Evolutionary conservation across 1,140 invertebrate species (phyloP), one percentile per base, ranked within the genome.

Genomic region (Latrodectus geometricus): DNA sequence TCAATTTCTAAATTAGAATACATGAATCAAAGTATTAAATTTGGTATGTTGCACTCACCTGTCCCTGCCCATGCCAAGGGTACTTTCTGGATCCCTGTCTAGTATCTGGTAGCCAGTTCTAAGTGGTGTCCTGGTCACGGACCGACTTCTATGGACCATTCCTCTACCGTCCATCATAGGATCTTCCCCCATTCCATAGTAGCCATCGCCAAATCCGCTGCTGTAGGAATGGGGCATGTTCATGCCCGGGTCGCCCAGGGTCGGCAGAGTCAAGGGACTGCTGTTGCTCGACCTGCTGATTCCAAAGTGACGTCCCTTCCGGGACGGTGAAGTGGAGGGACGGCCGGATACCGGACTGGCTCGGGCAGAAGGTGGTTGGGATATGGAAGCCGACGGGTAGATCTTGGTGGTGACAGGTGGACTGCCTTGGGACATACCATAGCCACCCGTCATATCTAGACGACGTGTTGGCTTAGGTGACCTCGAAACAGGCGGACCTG

Each of bases 91-190:
- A 78, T 91, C 91, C 52, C 95, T 92, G 90, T 96, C 95, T 87
- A 96, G 91, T 69, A 95, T 95, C 89, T 95, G 95, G 91, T 96
- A 96, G 48, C 89, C 89, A 48, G 69, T 52, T 54, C 73, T 50
- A n/a, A 23, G 68, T 9, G 88, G 14, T 15, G 79, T 75, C 48
- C 72, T 74, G 11, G 80, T 85, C 9, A 74, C 77, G 9, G 86
- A 72, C 7, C 75, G 68, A 35, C 78, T 93, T 56, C 93, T 93
- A 89, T 93, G 93, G 87, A 94, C 92, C 81, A 93, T 93, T 88
- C 92, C 91, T 86, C 94, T 94, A 91, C 94, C 95, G 86, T 92
- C 94, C 88, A 94, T 92, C 88, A 95, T 94, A 89, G 95, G 95
- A 91, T 94, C 94, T 4, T 86, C 83, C 15, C 20, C 48, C 11